Base-by-base conservation (phyloP, 1,140 invertebrate genomes). In the Dolichoris vasculosae region DNA sequence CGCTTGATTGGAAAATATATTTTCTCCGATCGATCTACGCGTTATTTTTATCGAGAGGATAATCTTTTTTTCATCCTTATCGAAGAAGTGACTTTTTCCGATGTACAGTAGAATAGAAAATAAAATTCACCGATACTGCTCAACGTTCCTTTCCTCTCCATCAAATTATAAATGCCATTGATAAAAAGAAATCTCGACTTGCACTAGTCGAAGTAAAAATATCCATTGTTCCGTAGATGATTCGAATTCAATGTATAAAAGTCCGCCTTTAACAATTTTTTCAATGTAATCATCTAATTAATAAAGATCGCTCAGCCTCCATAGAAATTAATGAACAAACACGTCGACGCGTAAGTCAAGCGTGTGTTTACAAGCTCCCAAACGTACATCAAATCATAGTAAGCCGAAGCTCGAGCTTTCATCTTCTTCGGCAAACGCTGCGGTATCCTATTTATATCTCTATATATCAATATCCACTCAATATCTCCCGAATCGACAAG, bases 401-500 rank as follows among this genome's bases (percentile, higher is more conserved):
- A 38, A 23, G n/a, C n/a, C 15, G 32, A 59, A 7, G 26, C 43
- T 51, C 30, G 11, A 32, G 75, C 48, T 38, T 15, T 67, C 35
- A 17, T 71, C 67, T 71, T 20, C 35, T 6, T 40, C 35, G 35
- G 26, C 35, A 26, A 32, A n/a, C 2, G 15, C 59, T 30, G 26
- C 26, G 38, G 15, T 71, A 51, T 38, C 32, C 23, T 11, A 23
- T 26, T 15, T 51, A 48, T 82, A 55, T 11, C n/a, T 51, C 30
- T 9, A n/a, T 48, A 48, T 40, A 67, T 69, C 38, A n/a, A 69
- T 69, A 81, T 69, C 63, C 78, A 81, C 26, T 67, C 63, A 35
- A 81, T 81, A 69, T 48, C 63, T 67, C 7, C 7, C 46, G 20
- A 67, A 67, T 71, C 67, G 67, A 71, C 67, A 55, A n/a, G 43